Evolutionary conservation across 2,113 vertebrate species (phyloP).

Genomic region (Maccullochella peelii): DNA sequence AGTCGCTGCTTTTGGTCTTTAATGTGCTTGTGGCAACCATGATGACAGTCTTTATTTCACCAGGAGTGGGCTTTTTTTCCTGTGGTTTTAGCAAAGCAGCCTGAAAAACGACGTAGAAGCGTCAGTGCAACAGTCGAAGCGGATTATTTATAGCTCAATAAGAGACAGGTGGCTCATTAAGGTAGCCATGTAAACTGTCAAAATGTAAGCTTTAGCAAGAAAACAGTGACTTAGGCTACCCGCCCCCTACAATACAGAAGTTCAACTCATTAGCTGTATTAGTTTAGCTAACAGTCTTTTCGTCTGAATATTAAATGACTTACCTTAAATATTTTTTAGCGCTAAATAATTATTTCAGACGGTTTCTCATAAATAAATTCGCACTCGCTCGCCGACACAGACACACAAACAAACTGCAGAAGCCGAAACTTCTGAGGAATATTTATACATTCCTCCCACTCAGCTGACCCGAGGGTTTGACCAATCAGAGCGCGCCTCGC

Average conservation of each 20-base stretch:
- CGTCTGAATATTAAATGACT: neutral
- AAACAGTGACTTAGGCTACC: neutral
- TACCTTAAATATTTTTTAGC: slow-evolving; percentile 67
- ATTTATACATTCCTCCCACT: slow-evolving; percentile 75
- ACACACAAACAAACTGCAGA: slow-evolving; percentile 41
- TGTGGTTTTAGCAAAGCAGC: slow-evolving; percentile 24
- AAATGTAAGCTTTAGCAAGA: neutral
- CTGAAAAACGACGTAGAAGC: neutral
- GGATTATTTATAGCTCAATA: neutral
- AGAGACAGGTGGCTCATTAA: neutral
- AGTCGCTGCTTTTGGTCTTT: slow-evolving; percentile 78
- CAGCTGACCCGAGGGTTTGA: slow-evolving; percentile 66
- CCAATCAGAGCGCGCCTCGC: slow-evolving; percentile 73
- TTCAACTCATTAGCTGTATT: neutral
- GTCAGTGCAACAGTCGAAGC: slow-evolving; percentile 16
- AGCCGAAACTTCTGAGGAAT: neutral
- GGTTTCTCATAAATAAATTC: slow-evolving; percentile 50
- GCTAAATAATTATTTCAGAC: slow-evolving; percentile 56
- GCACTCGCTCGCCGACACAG: neutral
- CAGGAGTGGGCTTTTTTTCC: slow-evolving; percentile 15
- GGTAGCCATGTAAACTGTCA: neutral
- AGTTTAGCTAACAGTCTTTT: neutral
- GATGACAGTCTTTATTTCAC: slow-evolving; percentile 31
- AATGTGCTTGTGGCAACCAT: slow-evolving; percentile 84
- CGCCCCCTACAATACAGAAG: neutral